Base-by-base conservation (phyloP, 2,888 invertebrate genomes). In the Diarsia brunnea region DNA sequence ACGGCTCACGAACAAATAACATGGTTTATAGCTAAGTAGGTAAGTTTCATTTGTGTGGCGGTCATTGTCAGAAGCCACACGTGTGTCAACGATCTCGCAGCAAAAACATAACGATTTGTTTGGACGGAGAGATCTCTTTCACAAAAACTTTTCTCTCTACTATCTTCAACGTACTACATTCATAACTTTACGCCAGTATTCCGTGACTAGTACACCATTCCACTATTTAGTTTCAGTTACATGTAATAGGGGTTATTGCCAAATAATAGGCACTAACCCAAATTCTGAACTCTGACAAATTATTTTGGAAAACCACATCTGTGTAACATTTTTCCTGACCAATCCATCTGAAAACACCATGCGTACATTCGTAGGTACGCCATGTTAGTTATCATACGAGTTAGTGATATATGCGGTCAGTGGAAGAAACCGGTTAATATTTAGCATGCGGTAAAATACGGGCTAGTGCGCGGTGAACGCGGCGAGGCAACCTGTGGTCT, bases 21-120 rank as follows among this genome's bases (percentile, higher is more conserved):
- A 43, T 47, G 43, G 12, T 10, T 12, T 63, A 53, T n/a, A 65
- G 24, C 24, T 55, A 14, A 27, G 27, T 58, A 58, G 4, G 31
- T 27, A 43, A n/a, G 68, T 69, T 27, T 31, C 63, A 24, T 47
- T 71, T 74, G 53, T 55, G 63, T 24, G 47, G 19, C 55, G 27
- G 43, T 24, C 58, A 53, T 55, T 53, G 43, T 53, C 53, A 24
- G 45, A 51, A 49, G 58, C 55, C 53, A 70, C 11, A 68, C 51
- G 14, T 53, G 31, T 16, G 45, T 24, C 60, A 43, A 38, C 16
- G 73, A 60, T n/a, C 58, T 49, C 19, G 43, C 38, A 8, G 19
- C 19, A 4, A n/a, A 49, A 38, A 70, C n/a, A 19, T 38, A 8
- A 69, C 24, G 45, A 14, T 27, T 27, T 58, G 45, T 69, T 58